Evolutionary conservation across 2,888 invertebrate genomes (phyloP).

Genomic region (Tiphia femorata): DNA sequence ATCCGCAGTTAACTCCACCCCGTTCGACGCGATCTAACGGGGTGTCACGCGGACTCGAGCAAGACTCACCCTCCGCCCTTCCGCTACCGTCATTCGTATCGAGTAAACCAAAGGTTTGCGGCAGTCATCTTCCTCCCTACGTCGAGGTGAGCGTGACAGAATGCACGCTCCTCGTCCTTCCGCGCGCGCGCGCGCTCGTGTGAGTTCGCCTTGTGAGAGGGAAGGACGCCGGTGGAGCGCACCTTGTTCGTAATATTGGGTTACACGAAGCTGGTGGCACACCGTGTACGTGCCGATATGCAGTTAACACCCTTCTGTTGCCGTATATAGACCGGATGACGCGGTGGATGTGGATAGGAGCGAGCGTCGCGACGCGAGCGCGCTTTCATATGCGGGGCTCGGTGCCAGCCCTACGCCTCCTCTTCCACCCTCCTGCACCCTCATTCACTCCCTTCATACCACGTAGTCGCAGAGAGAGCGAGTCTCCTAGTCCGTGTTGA

Average conservation of each 20-base stretch:
- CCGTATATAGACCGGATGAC: neutral
- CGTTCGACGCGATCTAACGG: too few relatives aligned
- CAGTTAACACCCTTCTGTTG: slow-evolving; percentile 2
- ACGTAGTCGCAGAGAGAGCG: neutral
- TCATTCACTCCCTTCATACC: neutral
- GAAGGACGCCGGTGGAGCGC: too few relatives aligned
- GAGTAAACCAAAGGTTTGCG: neutral
- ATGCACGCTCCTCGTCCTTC: too few relatives aligned
- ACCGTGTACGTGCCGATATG: neutral
- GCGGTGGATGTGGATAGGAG: neutral
- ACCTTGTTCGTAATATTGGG: too few relatives aligned
- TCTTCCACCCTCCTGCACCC: neutral
- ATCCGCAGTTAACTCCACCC: too few relatives aligned
- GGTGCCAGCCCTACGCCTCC: neutral
- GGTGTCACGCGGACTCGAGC: too few relatives aligned
- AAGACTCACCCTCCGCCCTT: too few relatives aligned
- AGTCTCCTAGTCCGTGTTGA: neutral
- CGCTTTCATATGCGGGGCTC: neutral
- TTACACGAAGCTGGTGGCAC: too few relatives aligned
- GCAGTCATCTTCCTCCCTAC: neutral
- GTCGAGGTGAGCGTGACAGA: too few relatives aligned
- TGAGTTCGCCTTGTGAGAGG: too few relatives aligned
- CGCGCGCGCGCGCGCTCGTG: too few relatives aligned
- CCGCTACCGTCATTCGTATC: too few relatives aligned
- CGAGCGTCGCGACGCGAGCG: neutral